Conservation (phyloP, 2,888 invertebrate species). For the Smittia sp. region DNA sequence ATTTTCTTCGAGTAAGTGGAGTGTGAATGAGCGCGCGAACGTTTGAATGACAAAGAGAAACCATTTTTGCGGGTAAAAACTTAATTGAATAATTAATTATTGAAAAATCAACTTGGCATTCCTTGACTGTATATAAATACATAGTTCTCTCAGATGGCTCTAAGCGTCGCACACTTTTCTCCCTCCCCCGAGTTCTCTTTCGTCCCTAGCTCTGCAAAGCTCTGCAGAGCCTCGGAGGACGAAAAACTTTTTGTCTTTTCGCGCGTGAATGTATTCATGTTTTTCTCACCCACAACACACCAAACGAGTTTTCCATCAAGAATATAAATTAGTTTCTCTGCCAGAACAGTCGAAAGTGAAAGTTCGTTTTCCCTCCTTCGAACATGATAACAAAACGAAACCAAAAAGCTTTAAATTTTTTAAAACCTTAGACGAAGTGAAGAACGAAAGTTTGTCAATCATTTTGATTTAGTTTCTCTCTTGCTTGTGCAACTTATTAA, state of each 20-base stretch:
- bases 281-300: too few species aligned
- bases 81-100: constrained; percentile 25
- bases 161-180: constrained; percentile 22
- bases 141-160: constrained; percentile 18
- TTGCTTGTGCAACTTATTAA: too few species aligned
- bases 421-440: constrained; percentile 2
- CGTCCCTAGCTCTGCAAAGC: too few species aligned
- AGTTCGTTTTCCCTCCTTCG: too few species aligned
- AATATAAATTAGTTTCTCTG: too few species aligned
- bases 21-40: background rate
- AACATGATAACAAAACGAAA: constrained; percentile 3
- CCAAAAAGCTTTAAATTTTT: constrained; percentile 36
- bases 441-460: constrained; percentile 21
- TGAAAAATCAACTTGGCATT: background rate
- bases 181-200: too few species aligned
- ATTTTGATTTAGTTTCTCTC: background rate
- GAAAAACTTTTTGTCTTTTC: too few species aligned
- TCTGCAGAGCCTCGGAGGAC: too few species aligned
- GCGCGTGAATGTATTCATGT: too few species aligned
- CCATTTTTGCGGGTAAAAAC: constrained; percentile 37
- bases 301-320: too few species aligned
- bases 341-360: too few species aligned
- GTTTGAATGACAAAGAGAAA: constrained; percentile 24
- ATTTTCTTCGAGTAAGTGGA: background rate
- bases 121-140: background rate